Base-by-base conservation (phyloP, 23 tunicate genomes). In the Botrylloides violaceus region DNA sequence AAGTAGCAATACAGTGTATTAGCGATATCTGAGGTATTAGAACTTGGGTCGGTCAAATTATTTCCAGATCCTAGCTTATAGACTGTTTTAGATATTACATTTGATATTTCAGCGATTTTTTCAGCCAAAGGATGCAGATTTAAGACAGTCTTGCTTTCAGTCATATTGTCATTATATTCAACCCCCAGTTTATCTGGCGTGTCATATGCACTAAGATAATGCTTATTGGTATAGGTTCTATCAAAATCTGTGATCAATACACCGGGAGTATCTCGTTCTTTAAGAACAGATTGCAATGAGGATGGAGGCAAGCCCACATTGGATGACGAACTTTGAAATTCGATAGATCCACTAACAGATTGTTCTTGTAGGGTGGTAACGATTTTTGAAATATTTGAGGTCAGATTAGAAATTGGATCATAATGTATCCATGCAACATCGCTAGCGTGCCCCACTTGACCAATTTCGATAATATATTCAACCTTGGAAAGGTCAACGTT, bases 121-220 rank as follows among this genome's bases (percentile, higher is more conserved):
- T 71, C 49, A 3, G 85, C 90, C 24, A 90, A 32, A 12, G 76
- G 81, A 32, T 73, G 61, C 19, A 90, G 50, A n/a, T 5, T 22
- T 1, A 1, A 28, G 1, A 78, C 9, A 18, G 80, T 50, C 50
- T 83, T 74, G 29, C 60, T 77, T 15, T 90, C 90, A 5, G 97
- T 78, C 7, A 71, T 43, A 59, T 66, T 78, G 6, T 49, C 62
- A 55, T 66, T 79, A 6, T 29, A 58, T 19, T 53, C 36, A n/a
- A 83, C 34, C 31, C 77, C 81, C 62, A 90, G 60, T 36, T 90
- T 83, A 63, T 62, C 62, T 34, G 79, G 58, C 23, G 71, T 78
- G 61, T 90, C 97, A 39, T 65, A 90, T 2, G 89, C 77, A 59
- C 97, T 90, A 63, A 78, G 73, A 37, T 71, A 90, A 28, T 80